Percentiles rank a stretch among this genome's conserved stretches.
These are phyloP conservation scores for Iselma pallidipennis DNA, from an alignment of 2,888 invertebrate species.

Conservation along the genomic window DNA sequence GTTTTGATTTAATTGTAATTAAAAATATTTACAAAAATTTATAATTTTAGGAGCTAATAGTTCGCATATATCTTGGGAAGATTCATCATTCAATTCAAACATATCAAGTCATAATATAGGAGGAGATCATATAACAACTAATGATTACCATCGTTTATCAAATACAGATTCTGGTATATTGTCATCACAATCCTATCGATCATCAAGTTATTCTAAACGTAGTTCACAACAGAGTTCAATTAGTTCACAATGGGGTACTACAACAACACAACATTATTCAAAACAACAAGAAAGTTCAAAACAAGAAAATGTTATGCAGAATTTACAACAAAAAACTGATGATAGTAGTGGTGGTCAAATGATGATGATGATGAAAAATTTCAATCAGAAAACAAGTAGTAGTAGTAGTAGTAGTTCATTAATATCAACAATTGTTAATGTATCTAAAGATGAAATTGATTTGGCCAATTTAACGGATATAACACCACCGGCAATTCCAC, in stretches of 20 bases:
- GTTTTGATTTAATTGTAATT: background rate
- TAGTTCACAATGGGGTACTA: constrained; percentile 48
- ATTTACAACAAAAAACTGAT: constrained; percentile 28
- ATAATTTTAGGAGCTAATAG: constrained; percentile 44
- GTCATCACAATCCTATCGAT: constrained; percentile 64
- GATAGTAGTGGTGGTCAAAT: no score
- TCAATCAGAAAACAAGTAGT: constrained; percentile 31
- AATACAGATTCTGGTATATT: constrained; percentile 64
- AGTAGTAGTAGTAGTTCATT: constrained; percentile 39
- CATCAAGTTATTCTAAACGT: constrained; percentile 64
- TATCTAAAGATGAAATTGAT: constrained; percentile 5
- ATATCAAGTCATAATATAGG: constrained; percentile 46
- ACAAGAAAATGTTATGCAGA: constrained; percentile 43
- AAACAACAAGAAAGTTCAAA: constrained; percentile 38
- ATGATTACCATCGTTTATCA: constrained; percentile 51
- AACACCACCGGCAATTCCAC: constrained; percentile 66
- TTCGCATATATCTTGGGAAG: constrained; percentile 49
- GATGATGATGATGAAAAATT: constrained; percentile 28
- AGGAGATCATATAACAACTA: constrained; percentile 40
- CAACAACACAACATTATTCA: constrained; percentile 39
- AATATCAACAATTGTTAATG: constrained; percentile 26
- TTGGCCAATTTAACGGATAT: constrained; percentile 29
- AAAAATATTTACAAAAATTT: background rate
- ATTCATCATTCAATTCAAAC: constrained; percentile 48
- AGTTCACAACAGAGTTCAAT: constrained; percentile 65